These are phyloP conservation scores for Gambusia yucatana DNA, from an alignment of 2,797 vertebrate species.

Conservation along the genomic window DNA sequence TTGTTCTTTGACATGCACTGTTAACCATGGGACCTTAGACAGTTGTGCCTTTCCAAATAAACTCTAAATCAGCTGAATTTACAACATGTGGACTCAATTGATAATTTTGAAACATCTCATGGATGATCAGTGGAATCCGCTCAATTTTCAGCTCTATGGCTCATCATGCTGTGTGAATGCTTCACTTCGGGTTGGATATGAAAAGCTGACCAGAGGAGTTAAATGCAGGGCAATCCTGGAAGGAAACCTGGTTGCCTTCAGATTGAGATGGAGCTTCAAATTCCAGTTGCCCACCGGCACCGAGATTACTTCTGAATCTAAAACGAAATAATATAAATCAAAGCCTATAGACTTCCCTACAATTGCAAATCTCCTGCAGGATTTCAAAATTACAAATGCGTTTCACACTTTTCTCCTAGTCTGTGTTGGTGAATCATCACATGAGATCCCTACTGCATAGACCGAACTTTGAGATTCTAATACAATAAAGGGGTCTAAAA, in stretches of 20 bases:
- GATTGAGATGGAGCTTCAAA: not conserved
- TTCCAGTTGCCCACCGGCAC: not conserved
- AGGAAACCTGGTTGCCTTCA: not conserved
- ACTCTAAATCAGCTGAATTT: no score
- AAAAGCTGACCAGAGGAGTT: no score
- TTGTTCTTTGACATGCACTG: no score
- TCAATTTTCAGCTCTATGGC: no score
- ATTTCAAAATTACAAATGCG: not conserved
- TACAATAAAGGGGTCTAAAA: not conserved
- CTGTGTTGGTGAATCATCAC: not conserved
- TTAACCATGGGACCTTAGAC: no score
- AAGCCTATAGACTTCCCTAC: not conserved
- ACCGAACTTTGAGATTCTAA: not conserved
- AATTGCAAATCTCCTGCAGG: not conserved
- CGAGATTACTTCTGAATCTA: not conserved
- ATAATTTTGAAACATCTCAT: no score
- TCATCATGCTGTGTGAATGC: not conserved
- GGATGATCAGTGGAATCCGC: no score
- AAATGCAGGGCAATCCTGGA: not conserved
- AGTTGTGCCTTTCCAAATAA: no score
- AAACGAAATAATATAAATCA: not conserved
- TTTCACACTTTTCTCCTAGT: not conserved
- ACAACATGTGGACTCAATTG: no score
- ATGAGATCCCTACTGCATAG: not conserved
- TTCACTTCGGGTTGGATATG: not conserved